Conservation (phyloP, 2,797 vertebrate genomes). For the Enteromius treurensis region DNA sequence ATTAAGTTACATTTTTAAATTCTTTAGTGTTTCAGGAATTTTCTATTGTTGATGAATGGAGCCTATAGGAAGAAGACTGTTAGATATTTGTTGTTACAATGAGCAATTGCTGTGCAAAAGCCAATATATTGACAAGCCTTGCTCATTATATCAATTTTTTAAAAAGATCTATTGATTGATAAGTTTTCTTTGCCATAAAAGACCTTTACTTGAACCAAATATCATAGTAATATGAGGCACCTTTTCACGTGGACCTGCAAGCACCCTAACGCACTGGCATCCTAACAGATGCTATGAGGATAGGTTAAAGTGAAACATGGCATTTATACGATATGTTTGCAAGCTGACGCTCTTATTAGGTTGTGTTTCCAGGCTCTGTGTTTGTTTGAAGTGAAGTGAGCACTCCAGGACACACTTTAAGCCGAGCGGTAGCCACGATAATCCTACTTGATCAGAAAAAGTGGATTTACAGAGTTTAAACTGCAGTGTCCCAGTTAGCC, state of each 20-base stretch:
- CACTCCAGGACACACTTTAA: slow-evolving; percentile 66
- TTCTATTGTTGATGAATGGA: neutral
- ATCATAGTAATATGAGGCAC: neutral
- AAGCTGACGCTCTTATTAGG: neutral
- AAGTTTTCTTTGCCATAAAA: too few species aligned
- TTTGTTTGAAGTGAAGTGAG: slow-evolving; percentile 56
- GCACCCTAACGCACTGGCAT: neutral
- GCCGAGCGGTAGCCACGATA: slow-evolving; percentile 63
- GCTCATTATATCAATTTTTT: too few species aligned
- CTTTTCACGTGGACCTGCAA: neutral
- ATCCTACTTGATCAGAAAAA: slow-evolving; percentile 70
- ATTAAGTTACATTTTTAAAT: too few species aligned
- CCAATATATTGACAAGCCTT: neutral
- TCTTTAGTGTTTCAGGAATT: neutral
- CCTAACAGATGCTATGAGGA: neutral
- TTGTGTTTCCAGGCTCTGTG: slow-evolving; percentile 5
- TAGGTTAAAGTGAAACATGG: neutral
- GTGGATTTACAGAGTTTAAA: slow-evolving; percentile 63
- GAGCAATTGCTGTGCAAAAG: neutral
- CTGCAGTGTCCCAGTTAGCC: slow-evolving; percentile 61
- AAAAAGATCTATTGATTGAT: neutral
- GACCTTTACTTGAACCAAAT: neutral
- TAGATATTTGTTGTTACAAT: neutral
- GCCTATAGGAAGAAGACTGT: neutral
- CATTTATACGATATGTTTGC: neutral